A percentile compares a stretch with the other conserved stretches of the same genome.
Evolutionary conservation across 2,888 invertebrate genomes (phyloP).

Genomic region (Heliconius hortense): DNA sequence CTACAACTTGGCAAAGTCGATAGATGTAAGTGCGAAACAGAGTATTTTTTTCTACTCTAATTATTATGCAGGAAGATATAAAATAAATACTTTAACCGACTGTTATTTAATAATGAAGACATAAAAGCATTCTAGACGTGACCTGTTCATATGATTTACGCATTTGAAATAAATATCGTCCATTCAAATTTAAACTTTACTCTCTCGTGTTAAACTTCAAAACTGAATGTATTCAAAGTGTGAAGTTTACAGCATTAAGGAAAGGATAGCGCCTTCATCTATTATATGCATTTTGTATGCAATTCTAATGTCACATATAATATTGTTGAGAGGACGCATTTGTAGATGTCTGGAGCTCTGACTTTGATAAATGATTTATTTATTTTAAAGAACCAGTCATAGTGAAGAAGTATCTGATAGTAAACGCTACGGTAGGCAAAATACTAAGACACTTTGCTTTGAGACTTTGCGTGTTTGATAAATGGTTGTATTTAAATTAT

Average conservation of each 20-base stretch:
- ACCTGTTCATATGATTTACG: constrained; percentile 28
- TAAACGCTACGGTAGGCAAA: background rate
- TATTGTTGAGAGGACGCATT: constrained; percentile 17
- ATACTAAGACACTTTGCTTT: too few relatives aligned
- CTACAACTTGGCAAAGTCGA: too few relatives aligned
- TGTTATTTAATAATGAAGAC: constrained; percentile 24
- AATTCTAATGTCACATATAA: constrained; percentile 29
- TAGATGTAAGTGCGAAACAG: too few relatives aligned
- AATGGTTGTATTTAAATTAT: too few relatives aligned
- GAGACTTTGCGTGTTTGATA: too few relatives aligned
- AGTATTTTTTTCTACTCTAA: too few relatives aligned
- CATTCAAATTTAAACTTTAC: background rate
- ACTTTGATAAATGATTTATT: constrained; percentile 9
- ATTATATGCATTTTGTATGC: constrained; percentile 37
- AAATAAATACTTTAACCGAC: background rate
- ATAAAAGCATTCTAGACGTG: constrained; percentile 33
- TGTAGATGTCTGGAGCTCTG: constrained; percentile 10
- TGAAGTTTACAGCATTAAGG: constrained; percentile 60
- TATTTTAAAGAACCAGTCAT: background rate
- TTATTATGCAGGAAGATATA: background rate
- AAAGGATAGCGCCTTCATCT: constrained; percentile 35
- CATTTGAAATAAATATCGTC: background rate
- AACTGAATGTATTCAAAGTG: constrained; percentile 32
- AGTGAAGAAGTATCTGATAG: background rate
- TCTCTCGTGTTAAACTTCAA: background rate